Base-by-base conservation (phyloP, 2,888 invertebrate species). In the Drosophila paramelanica region DNA sequence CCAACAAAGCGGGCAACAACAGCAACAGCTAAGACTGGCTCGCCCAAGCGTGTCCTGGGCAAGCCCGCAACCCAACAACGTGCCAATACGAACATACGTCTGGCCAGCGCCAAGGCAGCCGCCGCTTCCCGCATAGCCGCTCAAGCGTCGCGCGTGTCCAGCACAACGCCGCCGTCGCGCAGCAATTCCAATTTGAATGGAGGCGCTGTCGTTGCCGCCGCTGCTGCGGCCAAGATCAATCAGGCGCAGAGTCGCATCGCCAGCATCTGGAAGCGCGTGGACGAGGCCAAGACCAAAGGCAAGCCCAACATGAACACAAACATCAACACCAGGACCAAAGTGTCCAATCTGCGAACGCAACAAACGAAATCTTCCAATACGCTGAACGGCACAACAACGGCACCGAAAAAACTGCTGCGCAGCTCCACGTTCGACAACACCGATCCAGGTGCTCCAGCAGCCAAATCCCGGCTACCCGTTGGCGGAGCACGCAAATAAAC, bases 341-440 rank as follows among this genome's bases (percentile, higher is more conserved):
- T 10, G 8, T 31, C 43, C 61, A 90, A 86, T 67, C 49, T 79
- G 51, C 76, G 61, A 53, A 72, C 89, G 8, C 85, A 79, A 38
- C 81, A 83, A 82, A 82, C 81, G 23, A 85, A 75, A 70, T 82
- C 84, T 83, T 83, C 89, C 82, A 84, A 74, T 31, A 68, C 65
- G 38, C 58, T 78, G n/a, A 79, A 88, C 25, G 75, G 73, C 58
- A 67, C 68, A n/a, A 65, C 70, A 14, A 57, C 61, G n/a, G 14
- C 49, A 10, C 77, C 70, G 47, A 75, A 79, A 7, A 73, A 84
- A 61, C 73, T 92, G n/a, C 75, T 89, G 66, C 90, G 92, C 33
- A 92, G 92, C 68, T 91, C 92, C 36, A 92, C 92, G n/a, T 92
- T 92, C 58, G 91, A 92, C 65, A 92, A 90, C 43, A 84, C 89